These are phyloP conservation scores for Brachyalestes nurse DNA, from an alignment of 2,797 vertebrate genomes.

Conservation along the genomic window DNA sequence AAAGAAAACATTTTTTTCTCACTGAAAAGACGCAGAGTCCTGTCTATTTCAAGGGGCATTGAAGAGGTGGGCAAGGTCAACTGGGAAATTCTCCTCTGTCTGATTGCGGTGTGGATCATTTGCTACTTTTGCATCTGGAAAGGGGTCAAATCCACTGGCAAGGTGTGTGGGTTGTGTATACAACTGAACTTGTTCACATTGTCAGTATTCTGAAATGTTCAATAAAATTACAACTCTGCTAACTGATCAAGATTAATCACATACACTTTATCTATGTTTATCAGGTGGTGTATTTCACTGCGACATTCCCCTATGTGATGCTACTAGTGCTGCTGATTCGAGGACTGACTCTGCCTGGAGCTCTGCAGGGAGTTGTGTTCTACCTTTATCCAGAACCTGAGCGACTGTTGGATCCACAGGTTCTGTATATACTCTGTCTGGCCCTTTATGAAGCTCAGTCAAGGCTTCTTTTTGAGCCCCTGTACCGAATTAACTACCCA, in stretches of 20 bases:
- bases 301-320: slow-evolving; percentile 79
- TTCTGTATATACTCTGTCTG: slow-evolving; percentile 33
- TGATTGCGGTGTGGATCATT: slow-evolving; percentile 68
- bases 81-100: slow-evolving; percentile 72
- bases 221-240: neutral
- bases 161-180: slow-evolving; percentile 61
- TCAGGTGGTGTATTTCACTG: slow-evolving; percentile 81
- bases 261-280: neutral
- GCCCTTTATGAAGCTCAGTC: neutral
- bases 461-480: neutral
- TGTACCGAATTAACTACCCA: too few relatives aligned
- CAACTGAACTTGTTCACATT: too few relatives aligned
- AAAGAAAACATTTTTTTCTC: neutral
- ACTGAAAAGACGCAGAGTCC: slow-evolving; percentile 68
- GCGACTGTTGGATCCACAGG: slow-evolving; percentile 74
- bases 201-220: neutral
- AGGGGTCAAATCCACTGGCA: slow-evolving; percentile 78
- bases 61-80: slow-evolving; percentile 74
- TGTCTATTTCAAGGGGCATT: slow-evolving; percentile 75
- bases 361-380: slow-evolving; percentile 71
- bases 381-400: slow-evolving; percentile 76
- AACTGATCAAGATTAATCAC: neutral
- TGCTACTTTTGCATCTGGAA: slow-evolving; percentile 82
- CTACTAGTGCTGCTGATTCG: slow-evolving; percentile 75
- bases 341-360: slow-evolving; percentile 79